Base-by-base conservation (phyloP, 2,888 invertebrate species). In the Taenaris catops region DNA sequence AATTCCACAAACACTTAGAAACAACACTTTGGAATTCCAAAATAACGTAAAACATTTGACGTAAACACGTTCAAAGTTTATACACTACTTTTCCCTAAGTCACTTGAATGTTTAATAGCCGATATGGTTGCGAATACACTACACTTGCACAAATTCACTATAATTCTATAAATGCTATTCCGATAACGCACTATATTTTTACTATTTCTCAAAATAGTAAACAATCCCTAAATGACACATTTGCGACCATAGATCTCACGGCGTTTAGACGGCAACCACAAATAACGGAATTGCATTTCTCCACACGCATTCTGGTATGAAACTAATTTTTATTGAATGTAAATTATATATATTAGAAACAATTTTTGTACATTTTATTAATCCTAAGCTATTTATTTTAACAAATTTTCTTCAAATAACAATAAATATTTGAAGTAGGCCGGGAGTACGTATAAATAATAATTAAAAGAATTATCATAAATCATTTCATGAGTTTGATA, bases 151-250 rank as follows among this genome's bases (percentile, higher is more conserved):
- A 31, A 25, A 14, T 31, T n/a, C 24, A 41, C 27, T 18, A 18
- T 21, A 25, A 23, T 31, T 19, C 25, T 31, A 19, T 19, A 27
- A 6, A 24, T 19, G 31, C 12, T 21, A 17, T 10, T 11, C 14
- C 17, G 11, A 14, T 23, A 37, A 25, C 18, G 21, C 31, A 31
- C 28, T 34, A 19, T 24, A 41, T 34, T 49, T 63, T 52, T 46
- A 57, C 48, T 61, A 66, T 50, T 64, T 67, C 68, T 61, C 55
- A 67, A 76, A 80, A 73, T 83, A 78, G 80, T 84, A 84, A 84
- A 84, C 83, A 84, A 83, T 78, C 74, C 51, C 46, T 50, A 54
- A 67, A 53, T 81, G 80, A 84, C 83, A 83, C 81, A 76, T 79
- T 71, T 70, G 62, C 67, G 63, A 79, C 80, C 83, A 83, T 83